Evolutionary conservation across 2,113 vertebrate species (phyloP).

Genomic region (Rhinopomastus cyanomelas): DNA sequence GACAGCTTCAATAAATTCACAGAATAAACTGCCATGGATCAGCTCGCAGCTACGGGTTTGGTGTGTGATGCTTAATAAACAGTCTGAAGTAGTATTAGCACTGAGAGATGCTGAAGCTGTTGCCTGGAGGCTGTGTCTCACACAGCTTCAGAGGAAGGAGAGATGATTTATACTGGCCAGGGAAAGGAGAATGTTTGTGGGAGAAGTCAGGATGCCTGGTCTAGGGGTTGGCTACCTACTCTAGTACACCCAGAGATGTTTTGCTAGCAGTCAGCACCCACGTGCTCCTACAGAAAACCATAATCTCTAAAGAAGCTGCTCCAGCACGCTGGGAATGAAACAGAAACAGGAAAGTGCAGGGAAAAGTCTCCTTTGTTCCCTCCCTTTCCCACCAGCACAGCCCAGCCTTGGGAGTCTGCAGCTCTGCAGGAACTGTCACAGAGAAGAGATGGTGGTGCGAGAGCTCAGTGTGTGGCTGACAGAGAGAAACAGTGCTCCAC

Average conservation of each 20-base stretch:
- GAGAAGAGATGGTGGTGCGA: accelerated
- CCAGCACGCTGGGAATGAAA: neutral
- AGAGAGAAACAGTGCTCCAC: accelerated
- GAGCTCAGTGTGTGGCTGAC: neutral
- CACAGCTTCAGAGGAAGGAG: neutral
- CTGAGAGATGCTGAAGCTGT: neutral
- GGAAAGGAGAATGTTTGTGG: neutral
- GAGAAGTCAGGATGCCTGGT: neutral
- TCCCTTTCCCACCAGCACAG: neutral
- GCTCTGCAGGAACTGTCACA: neutral
- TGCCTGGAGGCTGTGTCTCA: neutral
- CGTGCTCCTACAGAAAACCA: neutral
- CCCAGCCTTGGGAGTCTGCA: neutral
- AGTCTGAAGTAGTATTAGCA: neutral
- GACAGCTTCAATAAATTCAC: neutral
- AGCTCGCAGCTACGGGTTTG: neutral
- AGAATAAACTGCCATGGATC: neutral
- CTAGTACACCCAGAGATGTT: neutral
- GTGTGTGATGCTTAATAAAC: neutral
- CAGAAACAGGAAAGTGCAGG: neutral
- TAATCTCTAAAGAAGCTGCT: neutral
- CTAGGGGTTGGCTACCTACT: neutral
- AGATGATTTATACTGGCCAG: neutral
- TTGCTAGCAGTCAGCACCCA: neutral
- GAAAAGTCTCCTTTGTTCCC: neutral